phyloP scores from a whole-genome alignment of 2,797 vertebrate genomes.

The Labeo calbasu region DNA sequence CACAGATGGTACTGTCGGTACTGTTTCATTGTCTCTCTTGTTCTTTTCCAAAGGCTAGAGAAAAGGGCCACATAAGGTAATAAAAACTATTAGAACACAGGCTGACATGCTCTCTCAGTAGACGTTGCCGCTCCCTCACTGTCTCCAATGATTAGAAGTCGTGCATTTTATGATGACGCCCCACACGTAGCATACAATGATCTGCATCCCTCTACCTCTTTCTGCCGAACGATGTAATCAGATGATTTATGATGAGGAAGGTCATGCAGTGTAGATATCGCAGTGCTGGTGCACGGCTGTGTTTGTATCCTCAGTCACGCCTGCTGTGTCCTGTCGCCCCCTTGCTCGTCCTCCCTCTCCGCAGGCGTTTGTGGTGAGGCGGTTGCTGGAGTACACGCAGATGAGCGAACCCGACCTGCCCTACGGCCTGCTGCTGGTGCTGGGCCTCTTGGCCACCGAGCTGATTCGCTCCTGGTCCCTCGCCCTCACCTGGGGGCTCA shows the following conservation, averaged over 20 bases:
- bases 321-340: slow-evolving; percentile 78
- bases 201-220: slow-evolving; percentile 47
- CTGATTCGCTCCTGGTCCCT: slow-evolving; percentile 92
- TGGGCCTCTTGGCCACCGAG: slow-evolving; percentile 88
- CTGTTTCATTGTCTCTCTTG: slow-evolving; percentile 71
- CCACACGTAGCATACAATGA: slow-evolving; percentile 54
- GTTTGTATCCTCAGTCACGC: slow-evolving; percentile 73
- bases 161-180: slow-evolving; percentile 45
- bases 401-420: slow-evolving; percentile 81
- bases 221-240: slow-evolving; percentile 28
- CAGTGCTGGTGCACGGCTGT: slow-evolving; percentile 33
- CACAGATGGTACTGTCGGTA: slow-evolving; percentile 56
- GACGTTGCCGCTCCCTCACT: slow-evolving; percentile 48
- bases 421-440: slow-evolving; percentile 89
- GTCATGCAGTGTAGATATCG: slow-evolving; percentile 20
- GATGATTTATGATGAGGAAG: slow-evolving; percentile 43
- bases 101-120: slow-evolving; percentile 58
- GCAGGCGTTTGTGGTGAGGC: slow-evolving; percentile 93
- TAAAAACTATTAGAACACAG: slow-evolving; percentile 64
- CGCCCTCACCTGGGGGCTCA: slow-evolving; percentile 91
- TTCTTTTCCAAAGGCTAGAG: slow-evolving; percentile 70
- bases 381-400: slow-evolving; percentile 90
- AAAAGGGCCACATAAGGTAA: slow-evolving; percentile 66
- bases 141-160: slow-evolving; percentile 49
- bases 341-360: slow-evolving; percentile 72